Evolutionary conservation across 2,113 vertebrate species (phyloP).

Genomic region (Thomomys bottae): DNA sequence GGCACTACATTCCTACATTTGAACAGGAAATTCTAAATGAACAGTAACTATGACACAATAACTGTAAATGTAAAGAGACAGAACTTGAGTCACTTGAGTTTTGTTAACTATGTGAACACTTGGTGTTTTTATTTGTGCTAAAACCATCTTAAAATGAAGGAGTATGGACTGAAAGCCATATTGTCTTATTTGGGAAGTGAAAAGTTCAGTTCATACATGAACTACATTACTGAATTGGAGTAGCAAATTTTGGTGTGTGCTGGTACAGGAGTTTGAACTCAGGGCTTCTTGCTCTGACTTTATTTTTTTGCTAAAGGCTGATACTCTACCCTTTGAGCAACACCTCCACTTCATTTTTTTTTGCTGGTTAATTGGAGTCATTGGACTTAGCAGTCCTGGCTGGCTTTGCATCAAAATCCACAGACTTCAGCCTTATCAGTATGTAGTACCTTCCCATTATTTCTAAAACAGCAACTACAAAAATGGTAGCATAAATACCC

Average conservation of each 20-base stretch:
- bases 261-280: too few species aligned
- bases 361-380: too few species aligned
- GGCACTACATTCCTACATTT: neutral
- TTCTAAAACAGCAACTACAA: neutral
- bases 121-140: neutral
- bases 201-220: neutral
- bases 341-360: too few species aligned
- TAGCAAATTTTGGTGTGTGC: neutral
- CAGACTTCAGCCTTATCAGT: too few species aligned
- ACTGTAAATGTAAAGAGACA: neutral
- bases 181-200: neutral
- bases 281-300: too few species aligned
- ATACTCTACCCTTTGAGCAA: too few species aligned
- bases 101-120: neutral
- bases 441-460: neutral
- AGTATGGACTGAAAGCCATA: neutral
- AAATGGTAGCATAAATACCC: neutral
- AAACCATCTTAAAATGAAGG: neutral
- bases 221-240: neutral
- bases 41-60: accelerated
- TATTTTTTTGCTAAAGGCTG: too few species aligned
- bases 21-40: neutral
- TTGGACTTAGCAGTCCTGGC: too few species aligned
- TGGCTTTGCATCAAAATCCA: too few species aligned
- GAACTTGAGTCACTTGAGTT: neutral